These are phyloP conservation scores for Sclerurus mexicanus DNA, from an alignment of 2,113 vertebrate genomes.

Conservation along the genomic window DNA sequence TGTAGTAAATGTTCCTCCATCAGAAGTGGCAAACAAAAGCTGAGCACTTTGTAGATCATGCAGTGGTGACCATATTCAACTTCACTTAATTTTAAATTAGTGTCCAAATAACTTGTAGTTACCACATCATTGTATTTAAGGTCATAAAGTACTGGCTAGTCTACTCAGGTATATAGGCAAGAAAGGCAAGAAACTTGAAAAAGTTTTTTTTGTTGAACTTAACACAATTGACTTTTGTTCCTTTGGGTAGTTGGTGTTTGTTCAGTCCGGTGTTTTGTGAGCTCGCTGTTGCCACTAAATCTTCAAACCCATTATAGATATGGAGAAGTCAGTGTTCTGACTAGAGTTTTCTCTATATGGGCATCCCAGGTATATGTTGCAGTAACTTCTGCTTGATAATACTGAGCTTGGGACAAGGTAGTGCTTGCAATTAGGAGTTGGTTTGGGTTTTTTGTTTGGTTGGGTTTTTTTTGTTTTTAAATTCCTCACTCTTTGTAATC, in stretches of 20 bases:
- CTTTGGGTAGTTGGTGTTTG: background rate
- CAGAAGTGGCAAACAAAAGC: background rate
- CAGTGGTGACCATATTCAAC: background rate
- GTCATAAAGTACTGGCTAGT: background rate
- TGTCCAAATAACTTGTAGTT: background rate
- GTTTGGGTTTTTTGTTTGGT: background rate
- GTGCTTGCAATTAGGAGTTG: background rate
- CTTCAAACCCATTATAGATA: background rate
- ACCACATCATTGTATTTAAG: background rate
- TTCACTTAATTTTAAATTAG: background rate
- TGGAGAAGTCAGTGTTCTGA: background rate
- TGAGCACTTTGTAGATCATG: background rate
- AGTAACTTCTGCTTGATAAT: background rate
- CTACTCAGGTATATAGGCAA: background rate
- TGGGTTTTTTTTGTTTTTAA: background rate
- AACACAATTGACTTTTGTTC: background rate
- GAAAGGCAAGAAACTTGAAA: background rate
- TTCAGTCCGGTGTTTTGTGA: background rate
- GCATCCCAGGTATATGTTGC: background rate
- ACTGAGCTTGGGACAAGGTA: background rate
- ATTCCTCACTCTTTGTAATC: background rate
- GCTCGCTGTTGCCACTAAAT: background rate
- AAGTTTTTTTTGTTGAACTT: background rate
- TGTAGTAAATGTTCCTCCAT: rapidly evolving
- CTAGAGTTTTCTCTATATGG: background rate